These are phyloP conservation scores for Oscheius sp. DNA, from an alignment of 2,888 invertebrate genomes.

Conservation along the genomic window DNA sequence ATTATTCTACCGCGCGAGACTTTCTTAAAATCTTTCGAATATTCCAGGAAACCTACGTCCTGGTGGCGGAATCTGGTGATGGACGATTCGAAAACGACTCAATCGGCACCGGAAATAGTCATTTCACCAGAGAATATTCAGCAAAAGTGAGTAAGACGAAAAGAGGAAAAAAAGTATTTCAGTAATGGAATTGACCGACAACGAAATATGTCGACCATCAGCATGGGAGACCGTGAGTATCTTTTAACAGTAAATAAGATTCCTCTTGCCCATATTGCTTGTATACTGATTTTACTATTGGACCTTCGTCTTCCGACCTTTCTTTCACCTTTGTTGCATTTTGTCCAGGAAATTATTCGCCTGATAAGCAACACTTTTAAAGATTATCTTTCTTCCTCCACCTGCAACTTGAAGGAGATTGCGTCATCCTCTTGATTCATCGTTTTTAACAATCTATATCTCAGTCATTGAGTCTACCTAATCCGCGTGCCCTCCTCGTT, in stretches of 20 bases:
- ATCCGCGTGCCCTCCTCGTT: too few species aligned
- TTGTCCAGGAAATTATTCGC: neutral
- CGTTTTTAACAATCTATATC: too few species aligned
- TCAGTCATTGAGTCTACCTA: too few species aligned
- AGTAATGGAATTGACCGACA: conserved; percentile 38
- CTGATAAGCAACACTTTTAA: neutral
- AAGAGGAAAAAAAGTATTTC: neutral
- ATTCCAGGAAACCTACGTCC: conserved; percentile 44
- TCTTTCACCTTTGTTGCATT: too few species aligned
- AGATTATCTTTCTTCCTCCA: too few species aligned
- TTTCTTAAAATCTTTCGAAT: neutral
- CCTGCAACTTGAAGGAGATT: too few species aligned
- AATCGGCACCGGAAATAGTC: conserved; percentile 36
- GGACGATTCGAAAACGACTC: conserved; percentile 40
- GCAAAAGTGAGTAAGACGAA: neutral
- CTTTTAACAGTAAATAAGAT: too few species aligned
- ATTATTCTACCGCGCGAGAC: neutral
- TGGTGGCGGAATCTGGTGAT: conserved; percentile 55
- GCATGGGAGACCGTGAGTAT: conserved; percentile 56
- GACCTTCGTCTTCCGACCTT: too few species aligned
- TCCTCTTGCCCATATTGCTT: too few species aligned
- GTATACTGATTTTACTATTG: too few species aligned
- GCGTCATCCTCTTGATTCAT: too few species aligned
- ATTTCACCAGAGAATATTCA: conserved; percentile 41
- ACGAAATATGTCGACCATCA: conserved; percentile 55